Base-by-base conservation (phyloP, 2,113 vertebrate species). In the Sitta europaea region DNA sequence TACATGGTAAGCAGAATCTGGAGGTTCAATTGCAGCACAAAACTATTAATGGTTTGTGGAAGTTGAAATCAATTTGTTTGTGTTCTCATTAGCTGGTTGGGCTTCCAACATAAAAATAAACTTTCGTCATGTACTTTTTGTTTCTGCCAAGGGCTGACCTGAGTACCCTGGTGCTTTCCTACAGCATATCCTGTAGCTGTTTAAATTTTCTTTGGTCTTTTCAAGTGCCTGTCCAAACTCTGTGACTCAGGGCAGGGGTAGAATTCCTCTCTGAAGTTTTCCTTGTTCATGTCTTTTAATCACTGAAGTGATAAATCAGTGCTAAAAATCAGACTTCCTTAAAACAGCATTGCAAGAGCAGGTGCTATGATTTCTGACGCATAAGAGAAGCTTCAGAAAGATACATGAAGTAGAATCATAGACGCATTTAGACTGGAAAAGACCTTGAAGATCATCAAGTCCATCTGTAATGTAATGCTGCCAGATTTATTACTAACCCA, bases 251-350 rank as follows among this genome's bases (percentile, higher is more conserved):
- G 36, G 24, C 54, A 78, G 42, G n/a, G 42, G 45, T 27, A 72
- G 63, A 78, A 40, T 92, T 97, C 89, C 84, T 95, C 78, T 36
- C 47, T 74, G 55, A 92, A 47, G 28, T 92, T 95, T 96, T 90
- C 47, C 82, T 91, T 73, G 62, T 93, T 31, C 3, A 1, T 88
- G 36, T 35, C 80, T 97, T 97, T 76, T 95, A 95, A 97, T 95
- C 36, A 78, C 67, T 59, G 57, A 81, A n/a, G 75, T 90, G 76
- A 83, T 61, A 84, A 94, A 95, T 71, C 33, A 58, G 8, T 28
- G 50, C 47, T 86, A 90, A 91, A 90, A 93, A 55, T 51, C 67
- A 76, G 51, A 80, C 50, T 93, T 86, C 62, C 51, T 92, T 70
- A 14, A 14, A 83, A 58, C 14, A 57, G 27, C 57, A 62, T 79